A percentile compares a stretch with the other conserved stretches of the same genome.
Evolutionary conservation across 1,140 invertebrate genomes (phyloP).

Genomic region (Drosophila yakuba): DNA sequence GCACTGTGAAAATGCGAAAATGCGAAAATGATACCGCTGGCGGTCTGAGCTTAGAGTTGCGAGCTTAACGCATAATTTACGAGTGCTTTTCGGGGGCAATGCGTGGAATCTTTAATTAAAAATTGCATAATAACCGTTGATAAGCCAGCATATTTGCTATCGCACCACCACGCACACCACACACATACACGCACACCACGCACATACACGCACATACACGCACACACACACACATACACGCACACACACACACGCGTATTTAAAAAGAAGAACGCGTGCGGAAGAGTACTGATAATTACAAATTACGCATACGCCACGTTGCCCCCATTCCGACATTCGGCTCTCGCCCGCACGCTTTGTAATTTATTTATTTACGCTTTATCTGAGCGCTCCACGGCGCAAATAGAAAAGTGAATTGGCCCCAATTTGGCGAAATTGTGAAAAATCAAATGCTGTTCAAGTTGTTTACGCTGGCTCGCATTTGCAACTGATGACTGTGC

Average conservation of each 20-base stretch:
- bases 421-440: constrained; percentile 52
- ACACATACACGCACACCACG: background rate
- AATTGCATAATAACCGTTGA: constrained; percentile 50
- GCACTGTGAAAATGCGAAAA: constrained; percentile 3
- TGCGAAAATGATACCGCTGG: constrained; percentile 16
- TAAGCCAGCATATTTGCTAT: constrained; percentile 19
- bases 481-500: constrained; percentile 31
- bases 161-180: background rate
- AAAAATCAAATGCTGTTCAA: constrained; percentile 69
- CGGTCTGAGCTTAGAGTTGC: constrained; percentile 10
- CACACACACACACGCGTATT: background rate
- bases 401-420: constrained; percentile 50
- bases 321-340: constrained; percentile 12
- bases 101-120: constrained; percentile 73
- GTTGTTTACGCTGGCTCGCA: constrained; percentile 52
- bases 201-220: background rate
- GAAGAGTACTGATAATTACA: constrained; percentile 54
- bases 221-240: background rate
- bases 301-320: constrained; percentile 62
- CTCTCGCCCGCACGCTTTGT: constrained; percentile 23
- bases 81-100: constrained; percentile 5
- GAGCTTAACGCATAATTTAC: constrained; percentile 59
- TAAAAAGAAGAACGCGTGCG: background rate
- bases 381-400: constrained; percentile 18
- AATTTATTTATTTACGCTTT: constrained; percentile 59